Evolutionary conservation across 2,888 invertebrate species (phyloP).

Genomic region (Agonum fuliginosum): DNA sequence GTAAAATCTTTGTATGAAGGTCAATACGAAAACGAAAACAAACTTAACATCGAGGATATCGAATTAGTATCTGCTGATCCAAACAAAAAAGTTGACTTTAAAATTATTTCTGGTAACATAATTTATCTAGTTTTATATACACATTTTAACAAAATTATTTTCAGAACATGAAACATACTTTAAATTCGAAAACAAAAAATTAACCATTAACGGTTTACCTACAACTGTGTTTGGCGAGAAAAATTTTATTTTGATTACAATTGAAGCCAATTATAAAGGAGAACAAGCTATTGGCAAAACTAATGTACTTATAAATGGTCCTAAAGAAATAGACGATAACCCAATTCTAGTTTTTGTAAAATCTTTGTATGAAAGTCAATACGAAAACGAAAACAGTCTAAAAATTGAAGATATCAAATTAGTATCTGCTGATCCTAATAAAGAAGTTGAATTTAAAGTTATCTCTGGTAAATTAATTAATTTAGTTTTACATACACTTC

Average conservation of each 20-base stretch:
- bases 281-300: background rate
- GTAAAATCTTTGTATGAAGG: no score
- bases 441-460: background rate
- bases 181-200: background rate
- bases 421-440: background rate
- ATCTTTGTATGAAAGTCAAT: background rate
- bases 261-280: background rate
- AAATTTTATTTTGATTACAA: background rate
- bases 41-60: background rate
- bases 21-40: no score
- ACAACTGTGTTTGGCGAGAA: background rate
- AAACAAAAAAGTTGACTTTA: background rate
- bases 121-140: no score
- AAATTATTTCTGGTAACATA: background rate
- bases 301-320: background rate
- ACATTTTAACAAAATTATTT: constrained; percentile 6
- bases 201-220: background rate
- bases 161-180: background rate
- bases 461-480: background rate
- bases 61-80: background rate
- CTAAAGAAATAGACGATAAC: background rate
- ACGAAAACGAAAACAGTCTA: background rate
- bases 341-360: background rate
- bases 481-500: no score
- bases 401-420: background rate